phyloP scores from a whole-genome alignment of 2,888 invertebrate genomes.

The Drosophila neonasuta region DNA sequence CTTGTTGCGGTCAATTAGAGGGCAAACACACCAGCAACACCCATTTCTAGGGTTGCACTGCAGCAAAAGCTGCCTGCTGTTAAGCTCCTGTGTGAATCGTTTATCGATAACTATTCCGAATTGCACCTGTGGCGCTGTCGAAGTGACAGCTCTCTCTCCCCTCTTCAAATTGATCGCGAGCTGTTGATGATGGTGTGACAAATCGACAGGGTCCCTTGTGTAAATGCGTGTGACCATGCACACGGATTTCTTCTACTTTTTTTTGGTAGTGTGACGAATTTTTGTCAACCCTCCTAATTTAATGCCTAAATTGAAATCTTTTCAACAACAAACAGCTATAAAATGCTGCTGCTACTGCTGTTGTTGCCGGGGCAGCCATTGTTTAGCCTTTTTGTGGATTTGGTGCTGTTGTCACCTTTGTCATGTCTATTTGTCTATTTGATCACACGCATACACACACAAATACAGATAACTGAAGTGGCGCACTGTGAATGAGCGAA shows the following conservation, averaged over 20 bases:
- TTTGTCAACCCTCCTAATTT: slow-evolving; percentile 76
- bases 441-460: slow-evolving; percentile 54
- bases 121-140: slow-evolving; percentile 26
- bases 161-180: slow-evolving; percentile 22
- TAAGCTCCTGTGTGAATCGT: slow-evolving; percentile 15
- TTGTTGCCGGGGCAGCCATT: slow-evolving; percentile 55
- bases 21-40: slow-evolving; percentile 19
- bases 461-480: not conserved
- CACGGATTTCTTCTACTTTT: slow-evolving; percentile 30
- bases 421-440: slow-evolving; percentile 73
- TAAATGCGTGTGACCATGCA: slow-evolving; percentile 38
- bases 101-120: slow-evolving; percentile 15
- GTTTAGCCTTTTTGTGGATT: slow-evolving; percentile 75
- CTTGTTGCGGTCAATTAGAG: slow-evolving; percentile 66
- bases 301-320: slow-evolving; percentile 66
- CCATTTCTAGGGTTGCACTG: not conserved
- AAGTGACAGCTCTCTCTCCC: slow-evolving; percentile 5
- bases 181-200: slow-evolving; percentile 35
- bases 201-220: slow-evolving; percentile 34
- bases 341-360: slow-evolving; percentile 26
- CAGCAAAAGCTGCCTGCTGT: slow-evolving; percentile 8
- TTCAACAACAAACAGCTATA: slow-evolving; percentile 46
- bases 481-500: slow-evolving; percentile 50
- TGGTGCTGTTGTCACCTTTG: slow-evolving; percentile 70
- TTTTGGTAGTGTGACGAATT: slow-evolving; percentile 65